Evolutionary conservation across 2,888 invertebrate species (phyloP), one percentile per base, ranked within the genome.

Genomic region (Malthinus seriepunctatus): DNA sequence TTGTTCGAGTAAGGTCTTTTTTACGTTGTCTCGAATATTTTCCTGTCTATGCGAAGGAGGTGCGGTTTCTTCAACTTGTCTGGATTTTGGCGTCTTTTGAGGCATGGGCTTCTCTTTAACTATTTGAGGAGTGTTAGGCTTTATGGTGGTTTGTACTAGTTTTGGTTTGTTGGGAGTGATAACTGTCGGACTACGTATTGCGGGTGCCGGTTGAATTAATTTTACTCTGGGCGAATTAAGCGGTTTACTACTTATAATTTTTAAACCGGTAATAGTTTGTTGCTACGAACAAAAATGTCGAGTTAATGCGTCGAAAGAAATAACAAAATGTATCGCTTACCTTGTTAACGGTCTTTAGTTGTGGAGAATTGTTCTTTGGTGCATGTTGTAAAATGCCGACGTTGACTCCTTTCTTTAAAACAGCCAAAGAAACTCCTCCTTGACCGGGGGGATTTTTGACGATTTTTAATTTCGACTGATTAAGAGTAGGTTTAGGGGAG

Each of bases 1-100:
- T 60, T 84, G 82, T 51, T 88, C 88, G 10, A 82, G 79, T 35
- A 97, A 79, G 0, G 91, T 89, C 73, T 92, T 93, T 45, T 90
- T 84, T 14, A 96, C 93, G 75, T 90, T 95, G 2, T 90, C 83
- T 50, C 96, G 82, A 45, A 94, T 86, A 7, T 89, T 87, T 68
- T 91, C 91, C 61, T 70, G 64, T 33, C 72, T 68, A 38, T 72
- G 76, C 58, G 67, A 70, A 23, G 58, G 67, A 42, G 60, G 44
- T 2, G 68, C 48, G 8, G 65, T 56, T 65, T 71, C 62, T 60
- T 73, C 73, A 9, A 68, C 66, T 50, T 68, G 68, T 34, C 71
- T 63, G 1, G 72, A 49, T 60, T 72, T 76, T 6, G 73, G 74
- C 1, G 72, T 71, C 65, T 76, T 77, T 32, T 68, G 67, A 6